These are phyloP conservation scores for Zaprionus lineosus DNA, from an alignment of 2,888 invertebrate genomes.

Conservation along the genomic window DNA sequence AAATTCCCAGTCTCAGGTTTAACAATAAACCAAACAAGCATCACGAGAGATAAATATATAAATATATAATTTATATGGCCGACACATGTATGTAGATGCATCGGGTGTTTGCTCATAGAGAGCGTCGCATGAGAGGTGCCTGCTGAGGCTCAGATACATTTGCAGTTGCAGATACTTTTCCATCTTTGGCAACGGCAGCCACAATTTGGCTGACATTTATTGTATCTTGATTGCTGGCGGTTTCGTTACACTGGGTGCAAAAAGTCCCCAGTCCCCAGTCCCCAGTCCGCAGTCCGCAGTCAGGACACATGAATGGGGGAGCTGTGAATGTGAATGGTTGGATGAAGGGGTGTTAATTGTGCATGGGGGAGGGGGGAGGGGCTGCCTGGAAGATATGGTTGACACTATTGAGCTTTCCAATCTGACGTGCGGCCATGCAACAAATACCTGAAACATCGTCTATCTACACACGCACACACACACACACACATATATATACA, in stretches of 20 bases:
- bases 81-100: conserved; percentile 58
- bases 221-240: conserved; percentile 30
- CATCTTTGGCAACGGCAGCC: conserved; percentile 1
- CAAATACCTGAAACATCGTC: conserved; percentile 61
- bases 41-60: conserved; percentile 62
- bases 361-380: neutral
- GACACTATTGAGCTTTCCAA: conserved; percentile 66
- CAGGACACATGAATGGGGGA: too few species aligned
- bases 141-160: conserved; percentile 10
- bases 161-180: conserved; percentile 13
- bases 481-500: neutral
- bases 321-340: neutral
- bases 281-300: too few species aligned
- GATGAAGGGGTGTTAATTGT: neutral
- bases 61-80: conserved; percentile 52
- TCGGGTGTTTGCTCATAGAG: too few species aligned
- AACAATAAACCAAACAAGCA: conserved; percentile 42
- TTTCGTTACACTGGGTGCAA: too few species aligned
- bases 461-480: conserved; percentile 40
- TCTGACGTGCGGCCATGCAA: conserved; percentile 64
- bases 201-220: conserved; percentile 46
- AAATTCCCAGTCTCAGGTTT: conserved; percentile 53
- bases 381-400: too few species aligned
- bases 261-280: too few species aligned
- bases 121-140: too few species aligned